phyloP scores from a whole-genome alignment of 2,888 invertebrate genomes.

The Biston stratarius region DNA sequence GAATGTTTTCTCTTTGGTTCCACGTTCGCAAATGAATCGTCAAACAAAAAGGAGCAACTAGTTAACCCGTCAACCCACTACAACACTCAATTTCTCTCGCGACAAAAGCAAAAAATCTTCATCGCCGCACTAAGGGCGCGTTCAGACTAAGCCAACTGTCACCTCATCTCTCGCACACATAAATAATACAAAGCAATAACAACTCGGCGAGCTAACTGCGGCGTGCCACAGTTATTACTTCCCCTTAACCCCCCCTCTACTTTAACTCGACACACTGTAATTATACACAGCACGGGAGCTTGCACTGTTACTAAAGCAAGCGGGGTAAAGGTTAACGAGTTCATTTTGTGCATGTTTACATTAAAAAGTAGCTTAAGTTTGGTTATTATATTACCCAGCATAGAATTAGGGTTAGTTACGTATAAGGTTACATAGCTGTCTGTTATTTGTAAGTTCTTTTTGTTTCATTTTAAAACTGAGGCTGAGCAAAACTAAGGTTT shows the following conservation, averaged over 20 bases:
- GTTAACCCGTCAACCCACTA: slow-evolving; percentile 26
- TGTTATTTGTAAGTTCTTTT: too few species aligned
- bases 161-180: slow-evolving; percentile 69
- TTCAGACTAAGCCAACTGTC: slow-evolving; percentile 64
- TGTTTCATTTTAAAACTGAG: too few species aligned
- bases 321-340: too few species aligned
- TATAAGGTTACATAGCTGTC: too few species aligned
- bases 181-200: slow-evolving; percentile 82
- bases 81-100: slow-evolving; percentile 41
- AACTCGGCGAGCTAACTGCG: slow-evolving; percentile 75
- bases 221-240: slow-evolving; percentile 78
- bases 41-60: slow-evolving; percentile 7
- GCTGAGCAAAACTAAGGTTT: too few species aligned
- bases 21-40: not conserved
- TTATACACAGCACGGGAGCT: slow-evolving; percentile 19
- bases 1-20: too few species aligned
- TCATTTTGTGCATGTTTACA: not conserved
- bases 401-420: too few species aligned
- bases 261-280: slow-evolving; percentile 33
- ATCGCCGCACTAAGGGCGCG: slow-evolving; percentile 43
- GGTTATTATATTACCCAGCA: too few species aligned
- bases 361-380: too few species aligned
- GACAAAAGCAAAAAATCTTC: slow-evolving; percentile 43
- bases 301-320: slow-evolving; percentile 17
- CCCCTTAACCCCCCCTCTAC: slow-evolving; percentile 51